These are phyloP conservation scores for Amphiprion percula DNA, from an alignment of 2,113 vertebrate genomes.

Conservation along the genomic window DNA sequence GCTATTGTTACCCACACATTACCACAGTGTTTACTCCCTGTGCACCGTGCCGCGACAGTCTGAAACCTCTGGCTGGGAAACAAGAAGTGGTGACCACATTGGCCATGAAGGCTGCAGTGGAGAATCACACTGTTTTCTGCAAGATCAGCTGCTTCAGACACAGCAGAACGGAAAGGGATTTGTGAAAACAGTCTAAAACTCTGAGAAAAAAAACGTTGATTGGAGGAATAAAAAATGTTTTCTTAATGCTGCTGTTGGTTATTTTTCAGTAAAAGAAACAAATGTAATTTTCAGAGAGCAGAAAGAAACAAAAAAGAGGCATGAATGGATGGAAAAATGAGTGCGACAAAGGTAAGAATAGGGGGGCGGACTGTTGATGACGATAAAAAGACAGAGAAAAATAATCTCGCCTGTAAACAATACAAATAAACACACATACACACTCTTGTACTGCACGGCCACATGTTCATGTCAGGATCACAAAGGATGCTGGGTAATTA, in stretches of 20 bases:
- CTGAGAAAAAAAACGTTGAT: too few relatives aligned
- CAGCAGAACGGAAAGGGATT: neutral
- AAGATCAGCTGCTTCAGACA: conserved; percentile 45
- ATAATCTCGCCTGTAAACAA: conserved; percentile 47
- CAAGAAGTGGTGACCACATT: conserved; percentile 40
- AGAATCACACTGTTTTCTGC: conserved; percentile 43
- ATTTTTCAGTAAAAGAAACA: neutral
- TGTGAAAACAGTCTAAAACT: neutral
- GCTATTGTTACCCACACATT: conserved; percentile 57
- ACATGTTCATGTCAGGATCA: conserved; percentile 72
- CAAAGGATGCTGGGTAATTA: conserved; percentile 81
- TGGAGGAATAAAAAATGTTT: neutral
- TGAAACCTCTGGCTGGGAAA: conserved; percentile 52
- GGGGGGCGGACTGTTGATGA: conserved; percentile 42
- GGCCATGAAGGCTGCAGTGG: conserved; percentile 21
- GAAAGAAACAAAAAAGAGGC: neutral
- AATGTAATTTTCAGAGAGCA: neutral
- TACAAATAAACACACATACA: conserved; percentile 40
- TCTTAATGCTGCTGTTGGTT: neutral
- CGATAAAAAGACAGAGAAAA: conserved; percentile 43
- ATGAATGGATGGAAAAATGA: conserved; percentile 4
- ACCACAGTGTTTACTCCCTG: conserved; percentile 64
- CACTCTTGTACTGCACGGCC: conserved; percentile 13
- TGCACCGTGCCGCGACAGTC: conserved; percentile 15
- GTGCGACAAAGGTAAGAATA: neutral